These are phyloP conservation scores for Rhagium mordax DNA, from an alignment of 2,888 invertebrate genomes.

Conservation along the genomic window DNA sequence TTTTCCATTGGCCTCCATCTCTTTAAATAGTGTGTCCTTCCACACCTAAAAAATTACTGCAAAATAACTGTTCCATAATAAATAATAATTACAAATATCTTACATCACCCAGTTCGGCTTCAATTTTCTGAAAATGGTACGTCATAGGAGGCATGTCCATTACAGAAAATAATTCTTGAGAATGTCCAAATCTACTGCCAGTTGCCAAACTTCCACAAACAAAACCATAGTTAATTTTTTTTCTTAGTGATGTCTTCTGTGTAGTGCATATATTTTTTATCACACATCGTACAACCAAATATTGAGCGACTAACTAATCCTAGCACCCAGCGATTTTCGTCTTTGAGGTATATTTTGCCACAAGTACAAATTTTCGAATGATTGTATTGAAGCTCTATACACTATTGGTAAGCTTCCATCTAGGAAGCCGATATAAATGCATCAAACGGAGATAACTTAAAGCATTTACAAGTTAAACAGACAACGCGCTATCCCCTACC, in stretches of 20 bases:
- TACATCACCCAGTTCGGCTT: no score
- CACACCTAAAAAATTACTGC: no score
- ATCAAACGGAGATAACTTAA: no score
- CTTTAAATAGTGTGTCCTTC: no score
- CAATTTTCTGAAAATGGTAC: background rate
- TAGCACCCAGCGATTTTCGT: background rate
- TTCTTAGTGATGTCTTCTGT: background rate
- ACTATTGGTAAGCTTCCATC: no score
- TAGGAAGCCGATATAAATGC: no score
- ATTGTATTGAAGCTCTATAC: slow-evolving; percentile 23
- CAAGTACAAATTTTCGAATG: slow-evolving; percentile 36
- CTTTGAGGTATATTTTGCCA: slow-evolving; percentile 6
- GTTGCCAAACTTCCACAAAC: slow-evolving; percentile 38
- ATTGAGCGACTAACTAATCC: background rate
- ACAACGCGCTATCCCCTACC: no score
- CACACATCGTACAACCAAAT: slow-evolving; percentile 18
- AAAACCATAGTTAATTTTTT: background rate
- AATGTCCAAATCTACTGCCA: slow-evolving; percentile 5
- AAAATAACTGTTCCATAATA: no score
- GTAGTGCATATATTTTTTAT: slow-evolving; percentile 10
- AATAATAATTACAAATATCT: no score
- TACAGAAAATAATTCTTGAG: background rate
- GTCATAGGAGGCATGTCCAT: slow-evolving; percentile 41
- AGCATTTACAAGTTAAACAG: no score
- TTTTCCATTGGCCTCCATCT: no score